These are phyloP conservation scores for Muricea muricata DNA, from an alignment of 92 coral and sea anemone species.

Conservation along the genomic window DNA sequence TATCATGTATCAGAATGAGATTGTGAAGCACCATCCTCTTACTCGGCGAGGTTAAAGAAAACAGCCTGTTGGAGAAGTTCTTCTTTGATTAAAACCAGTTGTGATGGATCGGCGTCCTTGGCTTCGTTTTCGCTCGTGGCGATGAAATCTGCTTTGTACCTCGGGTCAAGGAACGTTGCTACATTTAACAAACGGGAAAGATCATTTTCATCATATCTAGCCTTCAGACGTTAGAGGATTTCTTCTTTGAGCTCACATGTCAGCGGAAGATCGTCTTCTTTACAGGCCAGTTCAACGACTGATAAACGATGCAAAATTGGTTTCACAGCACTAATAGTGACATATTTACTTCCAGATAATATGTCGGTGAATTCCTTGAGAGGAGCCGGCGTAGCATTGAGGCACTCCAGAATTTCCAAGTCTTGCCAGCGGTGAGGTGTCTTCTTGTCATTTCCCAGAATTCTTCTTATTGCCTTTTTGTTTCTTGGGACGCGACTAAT, in stretches of 20 bases:
- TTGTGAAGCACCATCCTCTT: background rate
- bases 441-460: slow-evolving; percentile 6
- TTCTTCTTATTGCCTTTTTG: background rate
- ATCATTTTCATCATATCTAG: slow-evolving; percentile 5
- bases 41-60: background rate
- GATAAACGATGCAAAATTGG: slow-evolving; percentile 14
- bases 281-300: background rate
- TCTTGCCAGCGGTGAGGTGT: slow-evolving; percentile 2
- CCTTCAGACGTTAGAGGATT: background rate
- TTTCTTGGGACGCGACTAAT: background rate
- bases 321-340: background rate
- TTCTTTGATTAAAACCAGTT: background rate
- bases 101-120: background rate
- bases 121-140: too few relatives aligned
- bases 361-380: background rate
- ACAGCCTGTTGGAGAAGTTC: slow-evolving; percentile 8
- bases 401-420: background rate
- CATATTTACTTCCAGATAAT: slow-evolving; percentile 11
- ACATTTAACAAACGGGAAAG: background rate
- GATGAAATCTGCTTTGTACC: slow-evolving; percentile 3
- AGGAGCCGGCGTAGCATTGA: slow-evolving; percentile 1
- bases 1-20: background rate
- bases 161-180: slow-evolving; percentile 11
- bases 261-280: background rate
- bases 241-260: background rate